Evolutionary conservation across 2,888 invertebrate species (phyloP).

Genomic region (Plemyria rubiginata): DNA sequence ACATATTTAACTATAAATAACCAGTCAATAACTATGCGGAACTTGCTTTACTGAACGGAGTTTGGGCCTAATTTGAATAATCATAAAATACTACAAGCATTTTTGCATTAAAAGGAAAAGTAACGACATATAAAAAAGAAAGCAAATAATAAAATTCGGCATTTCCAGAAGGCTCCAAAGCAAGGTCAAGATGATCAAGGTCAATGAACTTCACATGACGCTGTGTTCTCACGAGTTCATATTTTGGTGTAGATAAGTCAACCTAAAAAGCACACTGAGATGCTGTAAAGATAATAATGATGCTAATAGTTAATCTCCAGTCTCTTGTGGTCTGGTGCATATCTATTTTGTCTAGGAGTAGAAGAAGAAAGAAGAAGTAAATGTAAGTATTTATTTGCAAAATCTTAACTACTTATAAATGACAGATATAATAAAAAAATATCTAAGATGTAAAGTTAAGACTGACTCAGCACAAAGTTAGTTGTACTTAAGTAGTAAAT

Average conservation of each 20-base stretch:
- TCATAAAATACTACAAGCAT: constrained; percentile 38
- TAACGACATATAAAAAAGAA: constrained; percentile 44
- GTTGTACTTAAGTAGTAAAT: no score
- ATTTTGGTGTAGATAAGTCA: constrained; percentile 18
- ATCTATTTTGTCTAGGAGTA: no score
- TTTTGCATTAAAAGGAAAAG: constrained; percentile 51
- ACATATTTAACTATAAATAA: background rate
- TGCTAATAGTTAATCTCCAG: background rate
- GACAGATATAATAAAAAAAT: no score
- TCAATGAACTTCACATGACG: constrained; percentile 48
- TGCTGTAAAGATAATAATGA: background rate
- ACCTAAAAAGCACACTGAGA: constrained; percentile 7
- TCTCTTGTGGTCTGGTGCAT: no score
- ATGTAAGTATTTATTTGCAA: no score
- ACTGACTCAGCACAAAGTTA: no score
- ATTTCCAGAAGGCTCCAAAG: constrained; percentile 51
- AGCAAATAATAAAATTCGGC: constrained; percentile 45
- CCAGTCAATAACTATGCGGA: background rate
- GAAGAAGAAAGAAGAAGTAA: no score
- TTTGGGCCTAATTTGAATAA: constrained; percentile 32
- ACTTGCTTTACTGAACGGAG: background rate
- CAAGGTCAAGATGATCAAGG: constrained; percentile 57
- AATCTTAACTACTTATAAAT: no score
- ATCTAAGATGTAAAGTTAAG: no score
- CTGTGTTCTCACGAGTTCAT: constrained; percentile 20